Percentiles rank a stretch among this genome's conserved stretches.
These are phyloP conservation scores for Agonopterix subpropinquella DNA, from an alignment of 2,888 invertebrate species.

Conservation along the genomic window DNA sequence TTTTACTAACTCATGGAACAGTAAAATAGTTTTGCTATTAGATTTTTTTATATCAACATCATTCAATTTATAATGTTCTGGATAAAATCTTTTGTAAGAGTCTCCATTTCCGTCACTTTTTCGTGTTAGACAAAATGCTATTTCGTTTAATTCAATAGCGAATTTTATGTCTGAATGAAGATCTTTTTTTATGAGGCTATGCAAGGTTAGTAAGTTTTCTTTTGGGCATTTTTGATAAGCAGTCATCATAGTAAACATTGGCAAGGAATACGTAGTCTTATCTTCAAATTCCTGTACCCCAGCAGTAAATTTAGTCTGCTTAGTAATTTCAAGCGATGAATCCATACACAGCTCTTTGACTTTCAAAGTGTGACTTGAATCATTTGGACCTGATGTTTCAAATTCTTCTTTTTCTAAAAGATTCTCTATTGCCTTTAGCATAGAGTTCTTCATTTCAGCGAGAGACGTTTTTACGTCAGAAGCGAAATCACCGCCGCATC, in stretches of 20 bases:
- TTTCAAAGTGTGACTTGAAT: constrained; percentile 44
- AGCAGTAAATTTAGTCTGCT: constrained; percentile 67
- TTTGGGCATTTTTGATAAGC: constrained; percentile 45
- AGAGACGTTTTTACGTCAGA: constrained; percentile 52
- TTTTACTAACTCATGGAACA: constrained; percentile 57
- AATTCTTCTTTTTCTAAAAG: constrained; percentile 23
- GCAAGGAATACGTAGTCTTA: constrained; percentile 6
- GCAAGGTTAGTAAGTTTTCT: constrained; percentile 21
- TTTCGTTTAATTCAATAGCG: constrained; percentile 16
- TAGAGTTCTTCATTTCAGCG: constrained; percentile 64
- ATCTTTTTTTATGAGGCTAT: constrained; percentile 26
- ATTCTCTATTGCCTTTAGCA: constrained; percentile 44
- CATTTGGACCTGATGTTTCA: constrained; percentile 8
- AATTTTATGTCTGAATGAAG: no score
- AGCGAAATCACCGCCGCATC: constrained; percentile 57
- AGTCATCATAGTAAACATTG: constrained; percentile 33
- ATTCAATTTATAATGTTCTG: constrained; percentile 32
- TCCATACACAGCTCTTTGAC: constrained; percentile 67
- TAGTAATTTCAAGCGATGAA: constrained; percentile 66
- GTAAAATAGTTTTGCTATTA: constrained; percentile 57
- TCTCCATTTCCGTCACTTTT: constrained; percentile 16
- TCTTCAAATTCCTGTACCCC: background rate
- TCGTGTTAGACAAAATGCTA: background rate
- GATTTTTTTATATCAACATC: constrained; percentile 22
- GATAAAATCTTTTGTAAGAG: constrained; percentile 39